A percentile compares a stretch with the other conserved stretches of the same genome.
Conservation (phyloP, 2,113 vertebrate genomes). For the Agapornis roseicollis region DNA sequence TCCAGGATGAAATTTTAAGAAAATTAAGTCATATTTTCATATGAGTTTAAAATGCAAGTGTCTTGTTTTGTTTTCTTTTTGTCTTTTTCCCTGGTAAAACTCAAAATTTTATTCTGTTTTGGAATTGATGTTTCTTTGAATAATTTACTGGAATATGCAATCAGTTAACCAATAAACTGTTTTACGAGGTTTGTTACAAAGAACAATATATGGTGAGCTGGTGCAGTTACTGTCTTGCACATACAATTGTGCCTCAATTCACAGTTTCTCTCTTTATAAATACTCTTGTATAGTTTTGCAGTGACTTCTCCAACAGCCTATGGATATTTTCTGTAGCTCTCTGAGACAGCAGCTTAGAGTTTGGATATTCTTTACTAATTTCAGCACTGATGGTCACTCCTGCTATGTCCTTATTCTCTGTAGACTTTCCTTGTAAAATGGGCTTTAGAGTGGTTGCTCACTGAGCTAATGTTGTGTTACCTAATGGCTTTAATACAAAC, state of each 20-base stretch:
- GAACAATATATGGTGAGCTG: neutral
- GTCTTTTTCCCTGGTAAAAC: neutral
- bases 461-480: neutral
- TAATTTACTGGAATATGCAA: neutral
- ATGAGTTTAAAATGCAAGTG: neutral
- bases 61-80: neutral
- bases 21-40: neutral
- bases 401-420: neutral
- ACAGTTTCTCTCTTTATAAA: neutral
- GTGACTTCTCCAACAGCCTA: neutral
- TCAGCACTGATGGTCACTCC: neutral
- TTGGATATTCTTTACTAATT: neutral
- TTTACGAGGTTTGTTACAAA: neutral
- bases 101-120: neutral
- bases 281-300: neutral
- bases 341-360: neutral
- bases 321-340: neutral
- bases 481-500: conserved; percentile 25
- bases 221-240: neutral
- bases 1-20: neutral
- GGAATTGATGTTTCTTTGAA: neutral
- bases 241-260: neutral
- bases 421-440: neutral
- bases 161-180: neutral
- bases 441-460: neutral